Base-by-base conservation (phyloP, 2,888 invertebrate species). In the Trichogramma evanescens region DNA sequence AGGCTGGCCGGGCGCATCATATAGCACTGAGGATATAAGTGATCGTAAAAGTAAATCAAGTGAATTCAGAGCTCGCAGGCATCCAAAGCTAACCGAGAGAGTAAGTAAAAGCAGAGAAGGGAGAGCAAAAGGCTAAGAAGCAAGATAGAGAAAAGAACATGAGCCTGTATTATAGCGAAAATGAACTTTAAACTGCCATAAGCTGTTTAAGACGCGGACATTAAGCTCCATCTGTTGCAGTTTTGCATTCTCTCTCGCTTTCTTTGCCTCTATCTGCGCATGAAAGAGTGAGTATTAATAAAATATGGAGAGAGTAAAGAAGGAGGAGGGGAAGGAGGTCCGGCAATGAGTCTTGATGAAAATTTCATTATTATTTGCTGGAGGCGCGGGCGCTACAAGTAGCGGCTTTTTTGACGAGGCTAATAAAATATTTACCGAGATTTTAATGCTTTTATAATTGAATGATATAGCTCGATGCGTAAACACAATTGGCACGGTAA, bases 31-130 rank as follows among this genome's bases (percentile, higher is more conserved):
- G 60, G 66, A 68, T 68, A 71, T 69, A 70, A 71, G 68, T 67
- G 69, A 71, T 71, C 69, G 70, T 70, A 71, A 71, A 71, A 71
- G 71, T 71, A 71, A 72, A 71, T 71, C 69, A 71, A 59, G 59
- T 54, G 49, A 53, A 61, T 55, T 54, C 54, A 26, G 53, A 49
- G 46, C 41, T 59, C 54, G 50, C 54, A 41, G 8, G 26, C n/a
- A n/a, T 40, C 26, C 26, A 26, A 41, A 49, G 49, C 13, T 9
- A 13, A 6, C n/a, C 26, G 52, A 38, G 58, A 44, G 26, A 10
- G 48, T 39, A 38, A 39, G 40, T 41, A 10, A 10, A 10, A 39
- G 44, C 40, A 41, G 46, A 38, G 46, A 7, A 9, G 45, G 46
- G 48, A 51, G 13, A 42, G 50, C 5, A 49, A 38, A 45, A 50